Percentiles rank a stretch among this genome's conserved stretches.
Evolutionary conservation across 1,140 invertebrate genomes (phyloP).

Genomic region (Eurosta solidaginis): DNA sequence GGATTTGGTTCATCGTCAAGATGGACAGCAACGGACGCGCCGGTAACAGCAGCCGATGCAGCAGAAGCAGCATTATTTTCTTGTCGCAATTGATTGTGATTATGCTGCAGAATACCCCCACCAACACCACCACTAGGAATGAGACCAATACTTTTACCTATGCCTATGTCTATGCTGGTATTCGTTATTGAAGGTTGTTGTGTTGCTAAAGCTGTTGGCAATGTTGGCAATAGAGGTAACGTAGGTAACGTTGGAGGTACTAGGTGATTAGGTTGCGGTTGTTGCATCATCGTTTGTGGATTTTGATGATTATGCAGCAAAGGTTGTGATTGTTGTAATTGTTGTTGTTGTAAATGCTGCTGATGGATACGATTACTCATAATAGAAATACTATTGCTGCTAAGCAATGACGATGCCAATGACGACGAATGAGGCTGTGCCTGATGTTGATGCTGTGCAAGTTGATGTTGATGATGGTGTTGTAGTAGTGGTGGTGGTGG

Average conservation of each 20-base stretch:
- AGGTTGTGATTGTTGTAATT: constrained; percentile 44
- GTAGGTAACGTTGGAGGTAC: not conserved
- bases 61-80: too few relatives aligned
- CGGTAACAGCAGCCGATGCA: constrained; percentile 36
- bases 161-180: constrained; percentile 49
- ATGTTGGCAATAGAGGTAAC: not conserved
- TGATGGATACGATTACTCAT: constrained; percentile 36
- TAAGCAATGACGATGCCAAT: constrained; percentile 31
- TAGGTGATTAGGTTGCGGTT: constrained; percentile 21
- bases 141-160: constrained; percentile 54
- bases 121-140: constrained; percentile 29
- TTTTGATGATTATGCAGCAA: constrained; percentile 36
- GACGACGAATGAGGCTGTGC: constrained; percentile 29
- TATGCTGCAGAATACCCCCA: constrained; percentile 45
- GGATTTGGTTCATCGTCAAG: constrained; percentile 67
- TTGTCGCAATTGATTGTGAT: constrained; percentile 43
- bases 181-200: constrained; percentile 19
- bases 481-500: constrained; percentile 55
- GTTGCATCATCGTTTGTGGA: constrained; percentile 29
- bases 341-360: constrained; percentile 53
- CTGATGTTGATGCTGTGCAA: not conserved
- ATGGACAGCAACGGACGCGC: not conserved
- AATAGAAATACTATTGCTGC: constrained; percentile 45
- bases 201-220: not conserved
- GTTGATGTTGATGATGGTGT: constrained; percentile 45